A percentile compares a stretch with the other conserved stretches of the same genome.
These are phyloP conservation scores for Micronisus gabar DNA, from an alignment of 2,113 vertebrate genomes.

Conservation along the genomic window DNA sequence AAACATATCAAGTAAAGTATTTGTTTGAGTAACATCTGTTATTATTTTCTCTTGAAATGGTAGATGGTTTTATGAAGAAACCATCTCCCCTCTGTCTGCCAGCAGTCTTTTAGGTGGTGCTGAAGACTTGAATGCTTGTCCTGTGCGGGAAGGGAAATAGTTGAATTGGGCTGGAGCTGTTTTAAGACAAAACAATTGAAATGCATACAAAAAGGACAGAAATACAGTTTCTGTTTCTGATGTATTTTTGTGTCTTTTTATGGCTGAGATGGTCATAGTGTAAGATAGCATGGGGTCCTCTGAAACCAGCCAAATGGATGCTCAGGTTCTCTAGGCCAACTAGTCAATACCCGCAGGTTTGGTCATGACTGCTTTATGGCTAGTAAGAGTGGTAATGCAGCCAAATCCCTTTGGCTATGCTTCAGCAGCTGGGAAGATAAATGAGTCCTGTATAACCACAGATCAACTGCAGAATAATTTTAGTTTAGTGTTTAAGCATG, in stretches of 20 bases:
- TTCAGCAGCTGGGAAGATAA: background rate
- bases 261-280: background rate
- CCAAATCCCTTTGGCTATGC: background rate
- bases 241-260: background rate
- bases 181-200: background rate
- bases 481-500: background rate
- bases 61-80: background rate
- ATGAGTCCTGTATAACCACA: background rate
- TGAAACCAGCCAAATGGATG: background rate
- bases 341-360: background rate
- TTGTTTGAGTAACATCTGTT: background rate
- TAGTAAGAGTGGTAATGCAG: background rate
- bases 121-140: background rate
- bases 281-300: background rate
- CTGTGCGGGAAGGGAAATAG: background rate
- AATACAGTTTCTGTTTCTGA: background rate
- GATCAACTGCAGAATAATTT: background rate
- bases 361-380: background rate
- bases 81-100: fast-evolving
- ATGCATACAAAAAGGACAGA: background rate
- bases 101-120: background rate
- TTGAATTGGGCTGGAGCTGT: background rate
- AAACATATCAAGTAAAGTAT: background rate
- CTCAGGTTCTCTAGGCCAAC: background rate
- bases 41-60: background rate